Evolutionary conservation across 2,113 vertebrate genomes (phyloP).

Genomic region (Actenoides hombroni): DNA sequence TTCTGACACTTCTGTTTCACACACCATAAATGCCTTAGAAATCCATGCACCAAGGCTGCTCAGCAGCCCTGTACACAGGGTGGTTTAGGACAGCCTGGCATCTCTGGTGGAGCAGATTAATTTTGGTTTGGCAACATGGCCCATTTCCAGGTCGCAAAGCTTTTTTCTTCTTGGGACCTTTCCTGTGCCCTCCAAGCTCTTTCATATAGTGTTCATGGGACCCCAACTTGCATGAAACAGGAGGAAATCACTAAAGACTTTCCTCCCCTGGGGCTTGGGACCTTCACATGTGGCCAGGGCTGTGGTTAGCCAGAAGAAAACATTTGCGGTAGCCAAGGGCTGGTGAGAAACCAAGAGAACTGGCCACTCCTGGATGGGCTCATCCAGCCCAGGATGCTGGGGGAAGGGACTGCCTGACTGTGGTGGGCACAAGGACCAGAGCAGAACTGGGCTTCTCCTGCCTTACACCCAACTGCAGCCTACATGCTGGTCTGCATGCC

Average conservation of each 20-base stretch:
- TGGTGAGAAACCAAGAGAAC: not conserved
- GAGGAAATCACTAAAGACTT: conserved; percentile 9
- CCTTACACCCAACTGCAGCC: rapidly evolving
- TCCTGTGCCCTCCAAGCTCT: not conserved
- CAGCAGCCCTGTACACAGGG: not conserved
- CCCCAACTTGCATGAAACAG: not conserved
- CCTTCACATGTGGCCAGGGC: rapidly evolving
- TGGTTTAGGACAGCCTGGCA: not conserved
- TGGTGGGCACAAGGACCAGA: rapidly evolving
- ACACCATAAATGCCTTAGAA: not conserved
- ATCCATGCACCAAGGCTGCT: rapidly evolving
- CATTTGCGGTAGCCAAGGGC: not conserved
- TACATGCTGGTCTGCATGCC: not conserved
- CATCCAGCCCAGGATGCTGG: too few species aligned
- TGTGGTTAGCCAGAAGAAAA: conserved; percentile 40
- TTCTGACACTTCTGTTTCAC: not conserved
- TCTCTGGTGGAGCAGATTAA: not conserved
- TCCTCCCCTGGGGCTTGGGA: not conserved
- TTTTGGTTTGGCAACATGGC: not conserved
- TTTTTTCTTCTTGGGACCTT: not conserved
- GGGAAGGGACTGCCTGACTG: rapidly evolving
- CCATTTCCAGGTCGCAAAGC: not conserved
- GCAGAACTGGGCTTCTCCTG: not conserved
- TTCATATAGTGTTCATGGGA: not conserved
- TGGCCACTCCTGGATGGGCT: rapidly evolving